Base-by-base conservation (phyloP, 2,888 invertebrate genomes). In the Dorcus parallelipipedus region DNA sequence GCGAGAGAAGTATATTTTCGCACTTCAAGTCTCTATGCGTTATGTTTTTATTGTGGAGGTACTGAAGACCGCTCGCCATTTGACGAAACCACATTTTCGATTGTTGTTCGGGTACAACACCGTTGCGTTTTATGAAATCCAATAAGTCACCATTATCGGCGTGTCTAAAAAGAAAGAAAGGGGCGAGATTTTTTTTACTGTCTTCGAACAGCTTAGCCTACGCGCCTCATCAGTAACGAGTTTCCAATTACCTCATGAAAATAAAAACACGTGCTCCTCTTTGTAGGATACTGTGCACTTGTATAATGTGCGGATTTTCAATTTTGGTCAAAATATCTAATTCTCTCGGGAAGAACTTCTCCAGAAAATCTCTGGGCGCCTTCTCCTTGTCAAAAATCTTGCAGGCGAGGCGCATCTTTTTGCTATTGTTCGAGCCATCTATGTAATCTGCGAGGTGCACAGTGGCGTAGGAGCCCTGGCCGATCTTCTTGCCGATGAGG, bases 21-120 rank as follows among this genome's bases (percentile, higher is more conserved):
- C 95, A 95, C 79, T 96, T 96, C n/a, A 96, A 79, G 77, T 96
- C 95, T 52, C 96, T 84, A 74, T 95, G 95, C 1, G 92, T 92
- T 61, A 95, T 91, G 68, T 93, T 90, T 71, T 89, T 88, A 60
- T 84, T 83, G 73, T 95, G 95, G 14, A 95, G 82, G 74, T 95
- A 95, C 69, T 89, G 87, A 9, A 95, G 78, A 1, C 93, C 94
- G 71, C 86, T 87, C 10, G 87, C 85, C 87, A 95, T 91, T 80
- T 94, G 93, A 60, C 87, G 81, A 75, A 94, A 95, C 93, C 93
- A 93, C 38, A 88, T 81, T 73, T 89, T 90, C 1, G 90, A 85
- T 74, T 91, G 92, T 58, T 86, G 84, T 74, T 93, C 93, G 5
- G 88, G 86, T 8, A 93, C 86, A 1, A 88, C 85, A 10, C 92